A percentile compares a stretch with the other conserved stretches of the same genome.
Conservation (phyloP, 2,797 vertebrate species). For the Sebastes dallii region DNA sequence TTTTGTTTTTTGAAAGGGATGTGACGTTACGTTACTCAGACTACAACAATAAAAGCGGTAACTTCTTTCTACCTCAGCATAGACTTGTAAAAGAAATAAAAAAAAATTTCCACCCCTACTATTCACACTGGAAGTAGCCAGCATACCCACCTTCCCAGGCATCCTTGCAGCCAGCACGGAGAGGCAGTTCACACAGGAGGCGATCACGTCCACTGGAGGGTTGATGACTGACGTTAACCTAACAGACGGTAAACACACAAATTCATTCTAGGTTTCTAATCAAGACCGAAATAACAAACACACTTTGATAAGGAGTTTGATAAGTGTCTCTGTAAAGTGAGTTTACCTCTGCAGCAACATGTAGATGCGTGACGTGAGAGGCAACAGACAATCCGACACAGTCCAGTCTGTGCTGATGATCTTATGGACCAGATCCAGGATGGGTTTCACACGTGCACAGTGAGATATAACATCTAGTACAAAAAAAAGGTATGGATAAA, state of each 20-base stretch:
- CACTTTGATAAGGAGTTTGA: fast-evolving
- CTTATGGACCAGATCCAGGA: constrained; percentile 95
- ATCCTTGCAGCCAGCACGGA: constrained; percentile 92
- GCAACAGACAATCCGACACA: constrained; percentile 93
- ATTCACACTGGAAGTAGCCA: not conserved
- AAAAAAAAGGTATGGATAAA: not conserved
- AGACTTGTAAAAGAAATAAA: too few relatives aligned
- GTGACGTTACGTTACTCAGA: too few relatives aligned
- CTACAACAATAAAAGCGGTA: too few relatives aligned
- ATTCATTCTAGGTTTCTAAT: not conserved
- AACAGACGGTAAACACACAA: not conserved
- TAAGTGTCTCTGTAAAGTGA: not conserved
- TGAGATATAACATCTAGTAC: constrained; percentile 90
- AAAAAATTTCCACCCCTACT: too few relatives aligned
- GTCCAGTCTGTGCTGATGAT: constrained; percentile 96
- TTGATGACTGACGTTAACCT: constrained; percentile 95
- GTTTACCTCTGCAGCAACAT: constrained; percentile 95
- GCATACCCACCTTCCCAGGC: constrained; percentile 89
- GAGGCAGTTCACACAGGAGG: constrained; percentile 96
- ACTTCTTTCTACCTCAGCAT: too few relatives aligned
- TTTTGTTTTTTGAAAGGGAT: too few relatives aligned
- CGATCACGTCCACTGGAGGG: constrained; percentile 94
- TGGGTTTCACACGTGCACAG: constrained; percentile 93
- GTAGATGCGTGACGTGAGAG: constrained; percentile 97
- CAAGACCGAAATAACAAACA: not conserved